A percentile compares a stretch with the other conserved stretches of the same genome.
These are phyloP conservation scores for Centropus bengalensis DNA, from an alignment of 2,113 vertebrate species.

Conservation along the genomic window DNA sequence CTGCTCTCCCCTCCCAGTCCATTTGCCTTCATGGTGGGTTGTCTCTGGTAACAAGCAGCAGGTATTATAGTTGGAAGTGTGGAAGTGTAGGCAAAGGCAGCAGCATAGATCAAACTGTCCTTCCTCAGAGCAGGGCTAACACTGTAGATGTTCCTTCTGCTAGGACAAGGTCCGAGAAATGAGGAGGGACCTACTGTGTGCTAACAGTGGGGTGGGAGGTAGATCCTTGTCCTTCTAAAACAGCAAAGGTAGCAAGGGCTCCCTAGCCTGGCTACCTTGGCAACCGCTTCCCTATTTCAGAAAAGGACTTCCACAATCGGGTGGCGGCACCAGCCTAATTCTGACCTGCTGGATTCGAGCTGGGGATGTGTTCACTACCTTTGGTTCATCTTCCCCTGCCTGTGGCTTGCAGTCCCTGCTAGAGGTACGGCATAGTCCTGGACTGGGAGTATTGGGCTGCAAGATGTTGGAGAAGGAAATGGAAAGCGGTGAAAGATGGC, in stretches of 20 bases:
- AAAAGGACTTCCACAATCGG: not conserved
- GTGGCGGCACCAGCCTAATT: not conserved
- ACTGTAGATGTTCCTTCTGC: not conserved
- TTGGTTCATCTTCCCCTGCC: not conserved
- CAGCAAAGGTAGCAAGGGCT: not conserved
- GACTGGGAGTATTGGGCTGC: not conserved
- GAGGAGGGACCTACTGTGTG: not conserved
- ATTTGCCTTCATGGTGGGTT: not conserved
- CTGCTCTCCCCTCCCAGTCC: constrained; percentile 9
- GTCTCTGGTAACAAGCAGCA: not conserved
- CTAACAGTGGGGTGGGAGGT: not conserved
- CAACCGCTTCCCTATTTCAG: not conserved
- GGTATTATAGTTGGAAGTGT: not conserved
- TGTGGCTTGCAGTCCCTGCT: not conserved
- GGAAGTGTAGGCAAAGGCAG: not conserved
- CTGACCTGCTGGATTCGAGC: too few relatives aligned
- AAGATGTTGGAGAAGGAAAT: not conserved
- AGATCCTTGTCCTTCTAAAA: not conserved
- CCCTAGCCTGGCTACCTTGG: not conserved
- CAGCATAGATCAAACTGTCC: not conserved
- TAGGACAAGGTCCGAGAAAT: not conserved
- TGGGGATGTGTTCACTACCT: not conserved
- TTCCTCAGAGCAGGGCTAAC: not conserved
- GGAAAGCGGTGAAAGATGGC: not conserved
- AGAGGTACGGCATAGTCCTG: not conserved